Percentiles rank a stretch among this genome's conserved stretches.
These are phyloP conservation scores for Mythimna vitellina DNA, from an alignment of 2,888 invertebrate genomes.

Conservation along the genomic window DNA sequence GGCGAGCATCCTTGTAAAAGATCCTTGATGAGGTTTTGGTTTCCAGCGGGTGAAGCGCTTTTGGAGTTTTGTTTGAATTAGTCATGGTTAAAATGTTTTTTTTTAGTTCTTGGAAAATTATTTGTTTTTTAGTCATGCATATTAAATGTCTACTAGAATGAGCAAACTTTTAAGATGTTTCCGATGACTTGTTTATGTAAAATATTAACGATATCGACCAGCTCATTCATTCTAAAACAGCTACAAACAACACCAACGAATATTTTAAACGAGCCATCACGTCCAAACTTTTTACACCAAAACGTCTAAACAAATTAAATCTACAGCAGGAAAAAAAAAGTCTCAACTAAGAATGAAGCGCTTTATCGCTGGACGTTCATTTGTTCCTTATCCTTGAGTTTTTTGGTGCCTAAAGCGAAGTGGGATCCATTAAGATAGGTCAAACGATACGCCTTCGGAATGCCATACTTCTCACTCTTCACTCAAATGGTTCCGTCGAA, in stretches of 20 bases:
- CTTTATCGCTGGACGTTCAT: constrained; percentile 62
- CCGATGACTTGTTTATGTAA: neutral
- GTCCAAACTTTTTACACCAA: constrained; percentile 51
- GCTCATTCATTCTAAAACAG: constrained; percentile 4
- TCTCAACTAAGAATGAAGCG: constrained; percentile 58
- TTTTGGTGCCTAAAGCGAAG: constrained; percentile 76
- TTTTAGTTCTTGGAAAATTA: neutral
- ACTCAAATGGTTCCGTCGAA: constrained; percentile 62
- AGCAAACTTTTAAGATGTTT: neutral
- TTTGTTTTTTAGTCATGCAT: neutral
- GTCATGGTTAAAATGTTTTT: neutral
- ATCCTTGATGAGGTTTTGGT: constrained; percentile 14
- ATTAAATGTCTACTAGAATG: neutral
- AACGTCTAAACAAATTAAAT: constrained; percentile 54
- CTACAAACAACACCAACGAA: constrained; percentile 31
- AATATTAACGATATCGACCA: neutral
- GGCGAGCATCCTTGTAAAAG: constrained; percentile 67
- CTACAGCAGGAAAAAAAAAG: constrained; percentile 37
- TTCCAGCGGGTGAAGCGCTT: constrained; percentile 52
- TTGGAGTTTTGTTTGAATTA: neutral
- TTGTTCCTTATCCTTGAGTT: constrained; percentile 72
- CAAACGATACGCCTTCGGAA: constrained; percentile 77
- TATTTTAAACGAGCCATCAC: constrained; percentile 39
- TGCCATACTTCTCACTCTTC: constrained; percentile 65
- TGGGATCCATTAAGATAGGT: constrained; percentile 83